Evolutionary conservation across 2,113 vertebrate species (phyloP).

Genomic region (Alligator sinensis): DNA sequence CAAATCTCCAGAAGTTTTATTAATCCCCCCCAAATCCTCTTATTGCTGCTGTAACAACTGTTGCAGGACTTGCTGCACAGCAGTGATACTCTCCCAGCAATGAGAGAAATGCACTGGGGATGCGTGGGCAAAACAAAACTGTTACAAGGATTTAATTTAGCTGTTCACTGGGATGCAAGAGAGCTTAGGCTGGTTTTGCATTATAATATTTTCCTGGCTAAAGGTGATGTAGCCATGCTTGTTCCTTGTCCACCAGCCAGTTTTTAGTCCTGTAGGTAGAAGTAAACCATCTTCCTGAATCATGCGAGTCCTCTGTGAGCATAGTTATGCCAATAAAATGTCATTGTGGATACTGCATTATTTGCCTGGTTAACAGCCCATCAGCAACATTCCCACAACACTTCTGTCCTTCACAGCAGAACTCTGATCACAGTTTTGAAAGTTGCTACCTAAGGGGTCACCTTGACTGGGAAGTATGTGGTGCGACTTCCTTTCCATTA

Average conservation of each 20-base stretch:
- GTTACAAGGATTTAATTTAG: not conserved
- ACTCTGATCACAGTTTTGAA: slow-evolving; percentile 2
- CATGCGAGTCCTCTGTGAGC: slow-evolving; percentile 16
- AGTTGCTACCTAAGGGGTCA: no score
- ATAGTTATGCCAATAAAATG: not conserved
- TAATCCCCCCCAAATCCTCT: not conserved
- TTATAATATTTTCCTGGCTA: no score
- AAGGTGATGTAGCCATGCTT: no score
- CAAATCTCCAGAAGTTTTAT: not conserved
- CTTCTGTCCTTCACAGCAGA: not conserved
- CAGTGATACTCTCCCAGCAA: not conserved
- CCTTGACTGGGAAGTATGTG: not conserved
- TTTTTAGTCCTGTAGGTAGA: slow-evolving; percentile 26
- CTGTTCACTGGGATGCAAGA: not conserved
- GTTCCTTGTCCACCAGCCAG: not conserved
- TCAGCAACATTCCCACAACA: not conserved
- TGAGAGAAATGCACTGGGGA: not conserved
- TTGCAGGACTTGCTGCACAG: not conserved
- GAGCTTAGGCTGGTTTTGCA: not conserved
- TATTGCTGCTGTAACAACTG: not conserved
- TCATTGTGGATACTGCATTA: not conserved
- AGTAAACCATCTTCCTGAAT: slow-evolving; percentile 19
- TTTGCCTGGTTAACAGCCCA: not conserved
- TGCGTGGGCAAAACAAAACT: not conserved
- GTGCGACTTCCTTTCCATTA: not conserved